Evolutionary conservation across 1,140 invertebrate species (phyloP), one percentile per base, ranked within the genome.

Genomic region (Euwallacea similis): DNA sequence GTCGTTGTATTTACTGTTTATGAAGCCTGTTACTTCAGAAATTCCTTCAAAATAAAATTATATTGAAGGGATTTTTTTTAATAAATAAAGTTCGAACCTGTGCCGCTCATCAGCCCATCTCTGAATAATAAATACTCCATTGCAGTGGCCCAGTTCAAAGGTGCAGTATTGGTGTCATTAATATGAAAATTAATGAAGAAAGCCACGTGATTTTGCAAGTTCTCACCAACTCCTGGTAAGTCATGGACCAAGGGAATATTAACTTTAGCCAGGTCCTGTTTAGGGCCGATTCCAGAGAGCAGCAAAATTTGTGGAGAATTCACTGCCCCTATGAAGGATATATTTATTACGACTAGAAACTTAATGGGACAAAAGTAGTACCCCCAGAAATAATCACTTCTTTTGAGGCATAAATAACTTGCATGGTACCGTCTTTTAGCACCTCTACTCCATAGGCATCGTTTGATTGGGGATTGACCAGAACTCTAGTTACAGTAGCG

Each of bases 161-260:
- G 89, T 0, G 90, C 86, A 0, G 90, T 93, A 75, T 93, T 90
- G 43, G 92, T 91, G 75, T 95, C 91, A 61, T 94, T 92, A 11
- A 95, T 90, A 16, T 87, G 85, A 82, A 94, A 96, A 76, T 87
- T 88, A 0, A 93, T 79, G 71, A 91, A 89, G 80, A 86, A 90
- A 4, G 91, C 89, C 0, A 94, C 93, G 76, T 95, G 94, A 79
- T 95, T 94, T 75, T 94, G 93, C 0, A 97, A 86, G 83, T 97
- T 97, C 71, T 88, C 87, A 0, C 95, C 95, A 3, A 97, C 95
- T 0, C 89, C 90, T 0, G 92, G 93, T 7, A 97, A 84, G 76
- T 92, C 83, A 70, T 92, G 91, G 2, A 93, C 80, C 0, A 88
- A 81, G 0, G 87, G 85, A 0, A 94, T 86, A 16, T 89, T 89